Base-by-base conservation (phyloP, 2,797 vertebrate genomes). In the Tokudaia tokunoshimensis region DNA sequence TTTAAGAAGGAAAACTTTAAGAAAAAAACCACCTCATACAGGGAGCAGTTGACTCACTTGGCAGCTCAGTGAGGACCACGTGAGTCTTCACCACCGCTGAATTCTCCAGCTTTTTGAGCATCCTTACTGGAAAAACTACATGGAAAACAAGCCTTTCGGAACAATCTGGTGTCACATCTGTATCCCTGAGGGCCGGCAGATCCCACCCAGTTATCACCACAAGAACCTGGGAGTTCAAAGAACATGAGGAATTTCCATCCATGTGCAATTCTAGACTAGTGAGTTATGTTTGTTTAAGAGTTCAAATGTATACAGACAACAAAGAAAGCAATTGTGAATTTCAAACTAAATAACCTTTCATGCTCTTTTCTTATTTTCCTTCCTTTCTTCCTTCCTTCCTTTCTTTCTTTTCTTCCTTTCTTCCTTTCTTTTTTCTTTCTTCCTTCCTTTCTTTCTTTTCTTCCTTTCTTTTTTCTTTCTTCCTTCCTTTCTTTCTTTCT, bases 221-320 rank as follows among this genome's bases (percentile, higher is more conserved):
- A 19, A 44, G 24, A 95, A 52, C 24, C 11, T 29, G 12, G 37
- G 47, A 44, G 67, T 57, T 37, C 70, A 86, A 44, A 89, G 22
- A 91, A 10, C 6, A 47, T 82, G 63, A 67, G 63, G 88, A 63
- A 17, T 3, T 85, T n/a, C 55, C 26, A 2, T 65, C 47, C 59
- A 3, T 86, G 15, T 44, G 75, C 67, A 79, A 13, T 78, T 92
- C 84, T 75, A 72, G n/a, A 26, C 76, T 78, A 14, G 0, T 59
- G 37, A 65, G n/a, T 88, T 52, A 26, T 34, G 50, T 63, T 84
- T 95, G 80, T n/a, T 70, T 59, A 75, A 47, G 47, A 76, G 19
- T 92, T 94, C 81, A 91, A 86, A 65, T 75, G 65, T 76, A 72
- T 31, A 61, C 24, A 90, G n/a, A 74, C 81, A 94, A 41, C 57